These are phyloP conservation scores for Colinus virginianus DNA, from an alignment of 2,113 vertebrate species.

Conservation along the genomic window DNA sequence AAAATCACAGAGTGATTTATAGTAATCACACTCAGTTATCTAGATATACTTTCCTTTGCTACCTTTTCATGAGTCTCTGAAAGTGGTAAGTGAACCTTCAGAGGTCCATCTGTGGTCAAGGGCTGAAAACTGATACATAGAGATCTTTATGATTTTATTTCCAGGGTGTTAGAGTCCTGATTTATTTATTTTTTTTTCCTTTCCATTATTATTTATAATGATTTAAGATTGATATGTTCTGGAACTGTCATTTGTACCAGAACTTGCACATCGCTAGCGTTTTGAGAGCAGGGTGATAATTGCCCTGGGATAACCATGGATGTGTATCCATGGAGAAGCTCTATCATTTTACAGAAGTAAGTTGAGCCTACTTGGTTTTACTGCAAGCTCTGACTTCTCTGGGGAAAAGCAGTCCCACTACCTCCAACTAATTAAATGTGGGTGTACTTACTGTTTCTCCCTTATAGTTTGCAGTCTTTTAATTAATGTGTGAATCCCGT, in stretches of 20 bases:
- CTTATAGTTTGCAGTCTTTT: background rate
- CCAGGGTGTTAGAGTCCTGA: background rate
- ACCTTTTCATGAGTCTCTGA: background rate
- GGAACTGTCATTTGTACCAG: background rate
- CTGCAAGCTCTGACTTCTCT: background rate
- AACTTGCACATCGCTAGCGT: background rate
- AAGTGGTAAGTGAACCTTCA: background rate
- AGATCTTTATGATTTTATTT: background rate
- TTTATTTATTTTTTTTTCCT: background rate
- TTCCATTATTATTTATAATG: background rate
- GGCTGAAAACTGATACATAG: fast-evolving
- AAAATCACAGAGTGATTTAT: background rate
- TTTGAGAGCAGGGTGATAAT: background rate
- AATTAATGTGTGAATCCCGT: background rate
- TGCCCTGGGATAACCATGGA: background rate
- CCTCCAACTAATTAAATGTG: background rate
- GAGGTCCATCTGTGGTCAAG: background rate
- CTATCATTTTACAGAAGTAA: background rate
- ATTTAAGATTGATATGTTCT: background rate
- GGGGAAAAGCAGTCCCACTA: background rate
- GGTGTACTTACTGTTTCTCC: background rate
- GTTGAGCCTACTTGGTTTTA: background rate
- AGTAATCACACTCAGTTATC: background rate
- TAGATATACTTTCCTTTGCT: background rate
- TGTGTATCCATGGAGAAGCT: background rate